Base-by-base conservation (phyloP, 2,888 invertebrate species). In the Heteromyza rotundicornis region DNA sequence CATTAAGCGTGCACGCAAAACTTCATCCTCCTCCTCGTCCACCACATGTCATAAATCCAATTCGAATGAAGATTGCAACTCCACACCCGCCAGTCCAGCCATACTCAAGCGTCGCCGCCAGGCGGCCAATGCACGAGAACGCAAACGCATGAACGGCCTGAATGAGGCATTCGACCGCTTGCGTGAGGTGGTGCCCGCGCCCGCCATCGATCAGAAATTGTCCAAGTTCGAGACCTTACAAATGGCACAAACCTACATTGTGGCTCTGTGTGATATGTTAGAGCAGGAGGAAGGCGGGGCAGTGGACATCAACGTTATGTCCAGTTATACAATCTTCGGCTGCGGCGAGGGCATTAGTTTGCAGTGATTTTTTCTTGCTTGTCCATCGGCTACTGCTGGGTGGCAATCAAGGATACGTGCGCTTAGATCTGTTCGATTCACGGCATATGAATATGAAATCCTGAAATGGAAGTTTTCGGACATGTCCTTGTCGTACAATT, bases 211-310 rank as follows among this genome's bases (percentile, higher is more conserved):
- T 72, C 88, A 89, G 73, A 90, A 90, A 79, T 82, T 91, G 36
- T 91, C 90, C 69, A 92, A 92, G 81, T 91, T 88, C 76, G 92
- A 92, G 78, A 92, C 91, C 0, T 81, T 92, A 24, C 91, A 91
- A 84, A 91, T 92, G 91, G 91, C 92, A 0, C 91, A 91, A 74
- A 89, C 88, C 5, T 92, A 92, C 74, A 92, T 92, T 59, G 82
- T 86, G 5, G 90, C 91, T 0, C 80, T 92, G 14, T 86, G 87
- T 77, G 90, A 91, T 75, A 83, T 91, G 44, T 83, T 90, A 56
- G 85, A 87, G 62, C 80, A 83, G 49, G n/a, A n/a, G n/a, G n/a
- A n/a, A n/a, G n/a, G n/a, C n/a, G n/a, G n/a, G n/a, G 80, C 68
- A 12, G 62, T 60, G 24, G 72, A 75, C 53, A 75, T 74, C 27